Evolutionary conservation across 2,113 vertebrate genomes (phyloP), one percentile per base, ranked within the genome.

Genomic region (Datnioides undecimradiatus): DNA sequence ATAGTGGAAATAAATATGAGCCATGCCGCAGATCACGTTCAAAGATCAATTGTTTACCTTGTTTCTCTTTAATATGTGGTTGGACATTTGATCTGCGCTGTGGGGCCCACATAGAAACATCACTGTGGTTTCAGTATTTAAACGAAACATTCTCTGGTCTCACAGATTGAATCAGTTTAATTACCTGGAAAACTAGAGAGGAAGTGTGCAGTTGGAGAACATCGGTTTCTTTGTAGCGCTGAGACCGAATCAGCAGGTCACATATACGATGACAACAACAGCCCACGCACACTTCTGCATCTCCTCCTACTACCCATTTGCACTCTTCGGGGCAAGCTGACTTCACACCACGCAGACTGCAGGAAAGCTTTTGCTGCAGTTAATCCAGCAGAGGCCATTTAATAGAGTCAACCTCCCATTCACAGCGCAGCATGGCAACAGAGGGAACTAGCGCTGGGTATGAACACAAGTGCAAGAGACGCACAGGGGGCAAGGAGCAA

Each of bases 31-130:
- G 19, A 57, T 8, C 5, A 12, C 9, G 57, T 17, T 70, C 43
- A 43, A 21, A 59, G 65, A 84, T 75, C 76, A 87, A 41, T 49
- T n/a, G n/a, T 45, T 59, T 23, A 31, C 34, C 12, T 72, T 49
- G 83, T 73, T 84, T 77, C 25, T 12, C 17, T 45, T 8, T 36
- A 41, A 78, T 29, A 62, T 54, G 43, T 52, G 34, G 16, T 46
- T 55, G 45, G 33, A 43, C 2, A 74, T 74, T 67, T 82, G 27
- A 84, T 68, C 64, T 63, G 16, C 31, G 49, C 51, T 14, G 46
- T 21, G 23, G 46, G 31, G 3, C 16, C 10, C 13, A 6, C 6
- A 14, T 16, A 41, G 41, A 41, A 33, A 46, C 11, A 54, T 21
- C 19, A 63, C 6, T 58, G 49, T 25, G 40, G 43, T 54, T 54